Evolutionary conservation across 2,797 vertebrate genomes (phyloP), one percentile per base, ranked within the genome.

Genomic region (Sebastiscus albofasciatus): DNA sequence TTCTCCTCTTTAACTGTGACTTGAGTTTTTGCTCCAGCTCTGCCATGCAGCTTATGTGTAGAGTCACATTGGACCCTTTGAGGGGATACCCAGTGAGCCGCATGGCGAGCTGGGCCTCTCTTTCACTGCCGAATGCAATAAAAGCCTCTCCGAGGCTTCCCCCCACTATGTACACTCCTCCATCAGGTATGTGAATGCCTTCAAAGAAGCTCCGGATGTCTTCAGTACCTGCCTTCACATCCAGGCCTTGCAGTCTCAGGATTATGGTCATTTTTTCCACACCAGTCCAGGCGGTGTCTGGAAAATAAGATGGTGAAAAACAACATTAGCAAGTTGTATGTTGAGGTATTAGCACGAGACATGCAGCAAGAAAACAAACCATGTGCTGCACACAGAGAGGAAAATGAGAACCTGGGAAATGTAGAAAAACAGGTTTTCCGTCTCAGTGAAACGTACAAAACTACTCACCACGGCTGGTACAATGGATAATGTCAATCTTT

Each of bases 141-240:
- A 99, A 99, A 77, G 98, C 98, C 93, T 99, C 98, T 75, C 95
- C 95, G 68, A 92, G 90, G 71, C 95, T 92, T 86, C 98, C 98
- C 93, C 98, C 98, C 88, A 97, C 95, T 84, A 99, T 97, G 94
- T 97, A 97, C 58, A 99, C 97, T 82, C 97, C 97, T 89, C 98
- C 98, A 79, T 97, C 95, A 33, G 97, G 97, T 90, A 99, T 98
- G 91, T 94, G 93, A 88, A 98, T 94, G 90, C 94, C 90, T 87
- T 94, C 89, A 92, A 99, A 99, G 91, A 99, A 99, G 68, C 85
- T 92, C 77, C 98, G 96, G 82, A 99, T 97, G 91, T 99, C 98
- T 94, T 95, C 92, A 89, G 95, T 86, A 70, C 96, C 96, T 81
- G 98, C 98, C 87, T 96, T 91, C 87, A 93, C 93, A 92, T 96